A percentile compares a stretch with the other conserved stretches of the same genome.
phyloP scores from a whole-genome alignment of 2,797 vertebrate species.

The Gallinago nigripennis region DNA sequence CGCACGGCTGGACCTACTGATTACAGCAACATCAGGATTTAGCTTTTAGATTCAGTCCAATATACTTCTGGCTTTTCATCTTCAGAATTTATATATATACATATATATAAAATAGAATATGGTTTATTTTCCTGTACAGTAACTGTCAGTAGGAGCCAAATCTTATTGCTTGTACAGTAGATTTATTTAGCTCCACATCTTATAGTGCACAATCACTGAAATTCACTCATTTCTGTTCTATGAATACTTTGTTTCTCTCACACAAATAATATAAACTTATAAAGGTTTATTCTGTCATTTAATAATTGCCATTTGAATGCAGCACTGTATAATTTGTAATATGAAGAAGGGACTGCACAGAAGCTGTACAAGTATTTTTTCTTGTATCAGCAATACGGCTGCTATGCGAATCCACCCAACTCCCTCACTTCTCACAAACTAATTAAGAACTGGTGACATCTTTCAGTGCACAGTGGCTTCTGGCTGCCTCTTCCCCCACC shows the following conservation, averaged over 20 bases:
- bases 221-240: background rate
- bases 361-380: background rate
- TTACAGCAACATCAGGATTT: background rate
- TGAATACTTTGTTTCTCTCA: background rate
- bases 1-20: background rate
- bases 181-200: background rate
- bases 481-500: background rate
- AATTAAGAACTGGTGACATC: background rate
- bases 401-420: background rate
- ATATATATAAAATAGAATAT: background rate
- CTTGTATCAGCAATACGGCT: background rate
- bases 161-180: background rate
- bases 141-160: conserved; percentile 5
- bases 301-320: background rate
- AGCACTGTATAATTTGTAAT: background rate
- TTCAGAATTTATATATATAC: background rate
- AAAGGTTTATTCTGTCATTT: background rate
- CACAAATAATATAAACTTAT: background rate
- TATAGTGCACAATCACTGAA: background rate
- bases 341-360: background rate
- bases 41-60: background rate
- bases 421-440: background rate
- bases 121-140: conserved; percentile 45
- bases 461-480: background rate
- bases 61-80: background rate